Percentiles rank a stretch among this genome's conserved stretches.
Conservation (phyloP, 2,888 invertebrate species). For the Ischnura elegans region DNA sequence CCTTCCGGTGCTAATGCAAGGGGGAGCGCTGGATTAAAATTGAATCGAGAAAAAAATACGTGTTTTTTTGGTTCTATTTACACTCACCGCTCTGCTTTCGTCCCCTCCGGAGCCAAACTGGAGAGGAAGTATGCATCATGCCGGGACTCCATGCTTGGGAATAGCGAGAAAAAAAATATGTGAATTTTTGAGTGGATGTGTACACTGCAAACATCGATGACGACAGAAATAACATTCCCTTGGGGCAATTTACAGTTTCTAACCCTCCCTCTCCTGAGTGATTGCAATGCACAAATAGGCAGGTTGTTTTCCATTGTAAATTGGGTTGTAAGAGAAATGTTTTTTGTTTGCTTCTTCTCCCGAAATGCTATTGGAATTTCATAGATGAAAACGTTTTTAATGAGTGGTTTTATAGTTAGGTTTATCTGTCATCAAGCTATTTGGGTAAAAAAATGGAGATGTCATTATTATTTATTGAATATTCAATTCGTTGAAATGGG, state of each 20-base stretch:
- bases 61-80: too few relatives aligned
- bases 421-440: not conserved
- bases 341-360: not conserved
- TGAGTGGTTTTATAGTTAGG: not conserved
- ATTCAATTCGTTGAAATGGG: not conserved
- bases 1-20: not conserved
- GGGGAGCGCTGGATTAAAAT: not conserved
- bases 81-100: not conserved
- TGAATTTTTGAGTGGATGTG: not conserved
- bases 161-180: not conserved
- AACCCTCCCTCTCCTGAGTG: not conserved
- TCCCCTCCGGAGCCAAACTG: not conserved
- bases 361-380: not conserved
- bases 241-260: not conserved
- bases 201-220: not conserved
- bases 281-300: not conserved
- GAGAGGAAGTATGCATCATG: not conserved
- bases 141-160: not conserved
- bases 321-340: not conserved
- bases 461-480: not conserved
- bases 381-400: not conserved
- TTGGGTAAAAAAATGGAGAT: not conserved
- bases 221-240: not conserved
- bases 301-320: not conserved
- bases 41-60: too few relatives aligned